Base-by-base conservation (phyloP, 2,113 vertebrate genomes). In the Nipponia nippon region DNA sequence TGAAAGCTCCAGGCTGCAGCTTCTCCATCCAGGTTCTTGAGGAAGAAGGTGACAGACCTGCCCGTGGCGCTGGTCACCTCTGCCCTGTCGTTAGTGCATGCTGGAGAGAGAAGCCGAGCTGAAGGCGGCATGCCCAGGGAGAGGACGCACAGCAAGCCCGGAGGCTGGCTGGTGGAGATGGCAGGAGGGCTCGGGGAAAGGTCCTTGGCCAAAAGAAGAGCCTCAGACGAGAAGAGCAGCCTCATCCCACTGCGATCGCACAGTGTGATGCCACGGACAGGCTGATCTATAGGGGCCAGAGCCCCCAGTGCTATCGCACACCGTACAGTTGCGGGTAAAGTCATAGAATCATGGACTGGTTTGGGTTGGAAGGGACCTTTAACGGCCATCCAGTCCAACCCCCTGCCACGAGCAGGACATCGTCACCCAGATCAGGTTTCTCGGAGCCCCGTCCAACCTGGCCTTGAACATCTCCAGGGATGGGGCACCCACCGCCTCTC, bases 61-160 rank as follows among this genome's bases (percentile, higher is more conserved):
- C 91, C 78, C 29, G 52, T 22, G 1, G 70, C 52, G 2, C 53
- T 0, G 0, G 9, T 30, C 71, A 91, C 2, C 6, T 25, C 55
- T 6, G 0, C 2, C 12, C 4, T 2, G 0, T 17, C 1, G 0
- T 2, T 0, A 23, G 16, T 1, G 3, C 14, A 6, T 0, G 0
- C 93, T 95, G 81, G 7, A 55, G 66, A 62, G 25, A 87, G 66
- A 67, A 67, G 53, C 5, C 1, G 6, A 22, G 72, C 25, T 93
- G 71, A 46, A 25, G 40, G 14, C 6, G 1, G 2, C 2, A 3
- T 6, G 7, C 2, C 12, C 9, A 1, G 15, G 21, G 42, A 5
- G 7, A 11, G 26, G 22, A 13, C 6, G 34, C 10, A 2, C 17
- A 26, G 52, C 2, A 4, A 53, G n/a, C 10, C 15, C 16, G 23